Evolutionary conservation across 1,140 invertebrate genomes (phyloP).

Genomic region (Drosophila melanica): DNA sequence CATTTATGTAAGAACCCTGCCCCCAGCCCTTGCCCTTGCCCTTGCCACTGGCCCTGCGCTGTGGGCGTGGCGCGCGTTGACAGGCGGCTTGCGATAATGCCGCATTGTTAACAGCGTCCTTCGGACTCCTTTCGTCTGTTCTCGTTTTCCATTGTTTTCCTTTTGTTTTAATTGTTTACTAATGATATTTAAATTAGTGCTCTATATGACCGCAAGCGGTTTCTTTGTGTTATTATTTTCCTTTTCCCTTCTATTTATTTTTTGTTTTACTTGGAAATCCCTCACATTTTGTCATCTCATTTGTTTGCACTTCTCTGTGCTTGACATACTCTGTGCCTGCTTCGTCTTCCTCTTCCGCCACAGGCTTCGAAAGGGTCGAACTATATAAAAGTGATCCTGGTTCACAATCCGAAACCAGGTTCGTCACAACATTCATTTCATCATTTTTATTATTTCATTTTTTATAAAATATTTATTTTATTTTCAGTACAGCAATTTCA

Average conservation of each 20-base stretch:
- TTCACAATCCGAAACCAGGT: too few relatives aligned
- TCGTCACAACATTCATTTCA: too few relatives aligned
- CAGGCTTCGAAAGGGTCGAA: too few relatives aligned
- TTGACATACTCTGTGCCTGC: not conserved
- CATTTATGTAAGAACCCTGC: conserved; percentile 55
- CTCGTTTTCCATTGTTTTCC: conserved; percentile 29
- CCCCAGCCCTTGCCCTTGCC: conserved; percentile 2
- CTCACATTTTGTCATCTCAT: conserved; percentile 12
- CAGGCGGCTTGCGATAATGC: conserved; percentile 41
- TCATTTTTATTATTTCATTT: too few relatives aligned
- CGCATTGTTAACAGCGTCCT: conserved; percentile 34
- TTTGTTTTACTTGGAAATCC: not conserved
- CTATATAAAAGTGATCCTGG: too few relatives aligned
- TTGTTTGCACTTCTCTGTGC: conserved; percentile 11
- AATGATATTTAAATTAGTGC: conserved; percentile 80
- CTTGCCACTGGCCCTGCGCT: not conserved
- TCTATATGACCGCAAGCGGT: conserved; percentile 68
- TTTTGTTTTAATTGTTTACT: conserved; percentile 75
- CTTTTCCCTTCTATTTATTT: conserved; percentile 3
- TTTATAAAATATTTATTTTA: too few relatives aligned
- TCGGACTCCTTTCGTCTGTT: conserved; percentile 8
- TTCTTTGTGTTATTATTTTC: conserved; percentile 36
- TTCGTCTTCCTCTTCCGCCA: too few relatives aligned
- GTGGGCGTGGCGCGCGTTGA: conserved; percentile 57
- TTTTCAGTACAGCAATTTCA: too few relatives aligned